Evolutionary conservation across 2,888 invertebrate species (phyloP), one percentile per base, ranked within the genome.

Genomic region (Tenthredo livida): DNA sequence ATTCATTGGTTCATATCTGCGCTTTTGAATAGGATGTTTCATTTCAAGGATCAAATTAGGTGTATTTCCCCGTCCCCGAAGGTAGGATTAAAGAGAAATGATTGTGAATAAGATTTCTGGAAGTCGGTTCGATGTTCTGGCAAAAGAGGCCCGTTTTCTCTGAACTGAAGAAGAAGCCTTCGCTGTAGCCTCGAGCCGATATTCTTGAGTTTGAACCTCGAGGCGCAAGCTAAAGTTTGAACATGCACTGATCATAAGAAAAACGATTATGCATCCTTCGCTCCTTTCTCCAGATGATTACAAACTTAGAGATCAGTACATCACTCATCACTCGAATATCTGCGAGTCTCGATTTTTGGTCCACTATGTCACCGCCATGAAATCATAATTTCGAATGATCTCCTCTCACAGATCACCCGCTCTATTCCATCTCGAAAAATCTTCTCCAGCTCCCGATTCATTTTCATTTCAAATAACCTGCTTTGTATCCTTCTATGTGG

Each of bases 71-170:
- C 65, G 10, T 65, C 21, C 65, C 21, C 29, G 12, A 5, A 67
- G 67, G 12, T 33, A 17, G 33, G 33, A 67, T 67, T 67, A 6
- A 33, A 67, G 33, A 17, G 67, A 67, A 67, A 50, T 7, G 17
- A 77, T 33, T 40, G 40, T 61, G 84, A 47, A 50, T 47, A 65
- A 84, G 50, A 84, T 84, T 77, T 50, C 84, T 65, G 77, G 78
- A 84, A 80, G 43, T 77, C 65, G 37, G 78, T 78, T 40, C 7
- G 78, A 84, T 80, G 40, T 84, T 84, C 84, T 75, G n/a, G 84
- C 84, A 80, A 80, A 78, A 21, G 78, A 43, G 78, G 37, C 84
- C 84, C 78, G 29, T 54, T 75, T 84, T 84, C 84, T 67, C 67
- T 67, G 84, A 84, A 84, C 58, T 25, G 37, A 84, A 84, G 37